Evolutionary conservation across 2,888 invertebrate species (phyloP), one percentile per base, ranked within the genome.

Genomic region (Tiliacea citrago): DNA sequence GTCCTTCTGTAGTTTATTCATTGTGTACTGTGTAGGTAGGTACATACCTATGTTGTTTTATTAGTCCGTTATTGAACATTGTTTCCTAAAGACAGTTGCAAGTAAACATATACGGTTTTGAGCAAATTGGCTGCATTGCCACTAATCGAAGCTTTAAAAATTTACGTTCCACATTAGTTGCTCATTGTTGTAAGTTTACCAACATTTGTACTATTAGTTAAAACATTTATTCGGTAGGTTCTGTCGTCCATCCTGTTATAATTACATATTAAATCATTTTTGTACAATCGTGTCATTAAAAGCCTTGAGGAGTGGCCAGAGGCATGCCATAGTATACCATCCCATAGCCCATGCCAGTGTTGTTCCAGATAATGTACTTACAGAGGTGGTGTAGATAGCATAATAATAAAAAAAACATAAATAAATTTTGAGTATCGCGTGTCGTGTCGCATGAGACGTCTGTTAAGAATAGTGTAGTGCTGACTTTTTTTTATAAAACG

Each of bases 1-100:
- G 45, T 49, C 10, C n/a, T 29, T 21, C 13, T 77, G 5, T 58
- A 12, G 45, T 49, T 57, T 6, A 35, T 76, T 78, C 7, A 61
- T 47, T n/a, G 29, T 66, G 9, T 29, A 53, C 5, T 39, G 39
- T 39, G 39, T 35, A 35, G 3, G 35, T 35, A 35, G 29, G 1
- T 29, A 29, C 29, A 2, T 35, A 35, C 39, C 5, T 67, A 2
- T 24, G 24, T 16, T 24, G 16, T 21, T 42, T n/a, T 10, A 47
- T 10, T 45, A 39, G 45, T 39, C 16, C 24, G 21, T 74, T 74
- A 39, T 24, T 35, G 16, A 75, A 75, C 75, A 62, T 18, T 16
- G 29, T 0, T 12, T 74, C 5, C 2, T 13, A 35, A 29, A 60
- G 7, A 53, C n/a, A n/a, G 49, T 74, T 60, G 10, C 6, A 16